Base-by-base conservation (phyloP, 1,140 invertebrate genomes). In the Meloidogyne exigua region DNA sequence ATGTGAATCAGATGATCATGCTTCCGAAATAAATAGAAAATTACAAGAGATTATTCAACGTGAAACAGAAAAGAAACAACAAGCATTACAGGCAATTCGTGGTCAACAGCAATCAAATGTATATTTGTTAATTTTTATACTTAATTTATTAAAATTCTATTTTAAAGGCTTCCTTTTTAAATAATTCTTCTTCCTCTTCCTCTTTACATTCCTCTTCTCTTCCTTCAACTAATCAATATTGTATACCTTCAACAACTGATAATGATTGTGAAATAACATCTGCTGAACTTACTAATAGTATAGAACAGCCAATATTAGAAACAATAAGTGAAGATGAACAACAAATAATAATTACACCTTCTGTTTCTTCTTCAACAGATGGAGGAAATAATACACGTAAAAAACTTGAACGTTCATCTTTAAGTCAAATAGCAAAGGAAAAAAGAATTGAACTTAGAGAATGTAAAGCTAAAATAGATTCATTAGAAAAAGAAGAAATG, bases 31-130 rank as follows among this genome's bases (percentile, higher is more conserved):
- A 23, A 62, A 79, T 25, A 42, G 64, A 15, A 80, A 67, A 21
- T 42, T 80, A 15, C 49, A 63, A 28, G 77, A 79, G 36, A 80
- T 80, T 71, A 80, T 80, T 72, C 42, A 78, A 26, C 25, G 76
- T 36, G 78, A 80, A 26, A 74, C 78, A 57, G 77, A 80, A 68
- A 80, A 80, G 69, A 80, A 79, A 66, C 39, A 71, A 25, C 62
- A 66, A 65, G 79, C 64, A 10, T 39, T 78, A 23, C 36, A 75
- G 21, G 76, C 68, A 76, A 76, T 69, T 49, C 57, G 28, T 65
- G 21, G 36, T 3, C 49, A 73, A 73, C 23, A 57, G 2, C 5
- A 70, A 70, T 9, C 23, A 32, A 42, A 68, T 68, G 18, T 32
- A 25, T n/a, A 25, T n/a, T n/a, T 18, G 23, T 7, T 18, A 10